Evolutionary conservation across 53 echinoderm and acorn worm genomes (phyloP).

Genomic region (Luidia sarsii): DNA sequence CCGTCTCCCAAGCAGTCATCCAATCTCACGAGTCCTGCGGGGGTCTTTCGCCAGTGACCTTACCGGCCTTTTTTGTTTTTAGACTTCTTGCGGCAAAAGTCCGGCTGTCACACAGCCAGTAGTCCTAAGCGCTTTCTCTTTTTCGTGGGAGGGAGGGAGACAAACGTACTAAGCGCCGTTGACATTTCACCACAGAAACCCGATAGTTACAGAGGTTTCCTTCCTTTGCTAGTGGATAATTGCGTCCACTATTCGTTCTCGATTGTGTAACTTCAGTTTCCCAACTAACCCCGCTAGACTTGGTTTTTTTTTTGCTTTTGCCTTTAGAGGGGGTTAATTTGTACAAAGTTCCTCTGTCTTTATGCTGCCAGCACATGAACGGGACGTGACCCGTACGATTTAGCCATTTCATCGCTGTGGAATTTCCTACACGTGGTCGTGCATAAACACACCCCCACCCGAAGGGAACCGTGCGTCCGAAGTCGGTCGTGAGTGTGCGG

Average conservation of each 20-base stretch:
- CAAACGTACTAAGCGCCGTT: too few relatives aligned
- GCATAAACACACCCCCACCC: constrained; percentile 36
- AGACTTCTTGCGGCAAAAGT: constrained; percentile 31
- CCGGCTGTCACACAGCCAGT: too few relatives aligned
- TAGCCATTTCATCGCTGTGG: too few relatives aligned
- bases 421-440: constrained; percentile 34
- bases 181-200: constrained; percentile 56
- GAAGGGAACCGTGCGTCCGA: constrained; percentile 11
- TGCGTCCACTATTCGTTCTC: constrained; percentile 51
- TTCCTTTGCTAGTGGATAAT: constrained; percentile 32
- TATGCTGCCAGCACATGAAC: too few relatives aligned
- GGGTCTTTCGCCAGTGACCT: too few relatives aligned
- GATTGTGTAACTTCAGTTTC: constrained; percentile 20
- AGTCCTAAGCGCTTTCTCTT: too few relatives aligned
- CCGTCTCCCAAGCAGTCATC: too few relatives aligned
- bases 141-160: not conserved
- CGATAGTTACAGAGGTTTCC: constrained; percentile 15
- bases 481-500: too few relatives aligned
- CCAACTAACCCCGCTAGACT: constrained; percentile 20
- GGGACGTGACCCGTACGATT: constrained; percentile 20
- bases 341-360: constrained; percentile 48
- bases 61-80: constrained; percentile 5
- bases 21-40: too few relatives aligned
- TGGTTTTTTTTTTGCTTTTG: too few relatives aligned
- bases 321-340: constrained; percentile 41